Base-by-base conservation (phyloP, 2,888 invertebrate genomes). In the Drosophila mettleri region DNA sequence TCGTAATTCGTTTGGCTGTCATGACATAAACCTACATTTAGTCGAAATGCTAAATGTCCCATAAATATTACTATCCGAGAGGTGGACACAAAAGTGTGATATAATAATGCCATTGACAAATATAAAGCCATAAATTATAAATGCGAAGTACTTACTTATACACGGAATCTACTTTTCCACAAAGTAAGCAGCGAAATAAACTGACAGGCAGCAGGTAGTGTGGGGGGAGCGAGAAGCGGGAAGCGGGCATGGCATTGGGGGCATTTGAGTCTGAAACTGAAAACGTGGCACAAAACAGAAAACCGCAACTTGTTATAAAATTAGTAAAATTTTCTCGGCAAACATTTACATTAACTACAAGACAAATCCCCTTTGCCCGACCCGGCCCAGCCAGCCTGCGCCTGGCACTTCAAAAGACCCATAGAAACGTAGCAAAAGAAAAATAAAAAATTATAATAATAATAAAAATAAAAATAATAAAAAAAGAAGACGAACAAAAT, bases 341-440 rank as follows among this genome's bases (percentile, higher is more conserved):
- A 89, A 85, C 89, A 87, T 89, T 87, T 88, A 87, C 89, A 88
- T 88, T 88, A 88, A 86, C 87, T 86, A 79, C 78, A 74, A 74
- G 81, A 65, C 85, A 68, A 74, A 80, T 79, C 74, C 31, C 48
- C 48, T 59, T 67, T 51, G 67, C 46, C 52, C 18, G 12, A 27
- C 41, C 24, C 18, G 8, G 20, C 14, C 16, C 41, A 14, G 66
- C 45, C 49, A 46, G 41, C 48, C 71, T 49, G 71, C 43, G 54
- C 51, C 63, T 74, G 69, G 66, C 67, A 88, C 88, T 78, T 89
- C 89, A 88, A 88, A 88, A 80, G 74, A 81, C 69, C 75, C 77
- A 80, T 79, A 88, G 80, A 87, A 81, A 79, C 86, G 85, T 81
- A 74, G 72, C 69, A 65, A 70, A 83, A 64, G 62, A 69, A 57